Conservation (phyloP, 2,797 vertebrate species). For the Tauraco hartlaubi region DNA sequence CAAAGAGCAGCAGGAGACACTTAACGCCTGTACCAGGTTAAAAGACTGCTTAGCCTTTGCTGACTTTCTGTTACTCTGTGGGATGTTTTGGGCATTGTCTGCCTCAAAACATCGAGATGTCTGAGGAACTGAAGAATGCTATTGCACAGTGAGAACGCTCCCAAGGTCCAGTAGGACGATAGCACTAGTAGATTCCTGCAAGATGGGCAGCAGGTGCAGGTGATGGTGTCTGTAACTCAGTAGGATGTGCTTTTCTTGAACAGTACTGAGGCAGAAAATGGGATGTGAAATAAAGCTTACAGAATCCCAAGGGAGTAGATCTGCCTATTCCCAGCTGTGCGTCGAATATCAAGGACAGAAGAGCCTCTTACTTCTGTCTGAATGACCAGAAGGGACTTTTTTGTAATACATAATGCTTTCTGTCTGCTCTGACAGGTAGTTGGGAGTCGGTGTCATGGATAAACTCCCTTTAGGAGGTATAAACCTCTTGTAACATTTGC, state of each 20-base stretch:
- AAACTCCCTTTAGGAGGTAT: neutral
- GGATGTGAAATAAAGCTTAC: neutral
- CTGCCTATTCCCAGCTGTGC: neutral
- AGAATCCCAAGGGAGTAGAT: neutral
- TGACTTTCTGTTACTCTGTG: neutral
- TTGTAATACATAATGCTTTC: neutral
- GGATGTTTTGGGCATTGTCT: neutral
- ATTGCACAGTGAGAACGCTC: neutral
- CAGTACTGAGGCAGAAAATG: neutral
- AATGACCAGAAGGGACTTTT: neutral
- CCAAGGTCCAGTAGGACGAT: neutral
- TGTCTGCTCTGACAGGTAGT: neutral
- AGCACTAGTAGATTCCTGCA: neutral
- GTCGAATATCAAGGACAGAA: neutral
- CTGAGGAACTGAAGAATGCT: neutral
- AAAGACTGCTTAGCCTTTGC: neutral
- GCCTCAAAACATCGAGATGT: neutral
- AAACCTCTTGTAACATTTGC: neutral
- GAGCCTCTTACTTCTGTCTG: neutral
- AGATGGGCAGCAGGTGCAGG: neutral
- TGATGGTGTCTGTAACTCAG: neutral
- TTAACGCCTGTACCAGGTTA: neutral
- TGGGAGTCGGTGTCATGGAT: neutral
- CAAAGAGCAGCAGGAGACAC: slow-evolving; percentile 20
- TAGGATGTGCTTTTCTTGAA: neutral